Percentiles rank a stretch among this genome's conserved stretches.
Evolutionary conservation across 2,888 invertebrate species (phyloP).

Genomic region (Leptogaster cylindrica): DNA sequence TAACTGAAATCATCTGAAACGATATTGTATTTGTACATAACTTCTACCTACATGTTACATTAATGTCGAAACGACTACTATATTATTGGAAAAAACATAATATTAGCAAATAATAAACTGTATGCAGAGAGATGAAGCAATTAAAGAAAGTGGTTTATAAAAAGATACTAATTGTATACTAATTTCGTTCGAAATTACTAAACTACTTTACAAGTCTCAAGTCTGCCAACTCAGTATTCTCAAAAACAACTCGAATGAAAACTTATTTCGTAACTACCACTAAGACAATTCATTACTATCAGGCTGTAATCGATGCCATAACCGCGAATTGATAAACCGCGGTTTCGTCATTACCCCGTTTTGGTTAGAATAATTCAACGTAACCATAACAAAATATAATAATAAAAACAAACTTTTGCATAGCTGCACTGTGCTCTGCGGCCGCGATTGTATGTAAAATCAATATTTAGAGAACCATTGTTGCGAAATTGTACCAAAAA

Average conservation of each 20-base stretch:
- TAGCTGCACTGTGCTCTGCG: not conserved
- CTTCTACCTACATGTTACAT: too few relatives aligned
- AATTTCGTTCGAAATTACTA: too few relatives aligned
- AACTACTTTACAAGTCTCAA: too few relatives aligned
- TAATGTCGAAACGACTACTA: too few relatives aligned
- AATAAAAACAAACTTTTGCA: constrained; percentile 14
- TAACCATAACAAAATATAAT: constrained; percentile 33
- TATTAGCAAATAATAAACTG: too few relatives aligned
- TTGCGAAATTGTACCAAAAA: constrained; percentile 34
- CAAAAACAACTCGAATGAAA: not conserved
- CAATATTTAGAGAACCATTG: constrained; percentile 30
- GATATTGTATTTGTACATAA: too few relatives aligned
- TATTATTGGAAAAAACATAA: too few relatives aligned
- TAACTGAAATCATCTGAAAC: too few relatives aligned
- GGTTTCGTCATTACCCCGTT: constrained; percentile 29
- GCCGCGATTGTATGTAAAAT: not conserved
- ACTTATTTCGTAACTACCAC: not conserved
- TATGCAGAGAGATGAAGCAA: too few relatives aligned
- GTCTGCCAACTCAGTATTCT: not conserved
- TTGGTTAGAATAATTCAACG: constrained; percentile 30
- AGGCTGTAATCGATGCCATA: not conserved
- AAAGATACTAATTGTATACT: too few relatives aligned
- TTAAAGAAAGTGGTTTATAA: too few relatives aligned
- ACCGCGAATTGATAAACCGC: constrained; percentile 28
- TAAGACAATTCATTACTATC: constrained; percentile 12